phyloP scores from a whole-genome alignment of 2,113 vertebrate species.

The Oreotrochilus melanogaster region DNA sequence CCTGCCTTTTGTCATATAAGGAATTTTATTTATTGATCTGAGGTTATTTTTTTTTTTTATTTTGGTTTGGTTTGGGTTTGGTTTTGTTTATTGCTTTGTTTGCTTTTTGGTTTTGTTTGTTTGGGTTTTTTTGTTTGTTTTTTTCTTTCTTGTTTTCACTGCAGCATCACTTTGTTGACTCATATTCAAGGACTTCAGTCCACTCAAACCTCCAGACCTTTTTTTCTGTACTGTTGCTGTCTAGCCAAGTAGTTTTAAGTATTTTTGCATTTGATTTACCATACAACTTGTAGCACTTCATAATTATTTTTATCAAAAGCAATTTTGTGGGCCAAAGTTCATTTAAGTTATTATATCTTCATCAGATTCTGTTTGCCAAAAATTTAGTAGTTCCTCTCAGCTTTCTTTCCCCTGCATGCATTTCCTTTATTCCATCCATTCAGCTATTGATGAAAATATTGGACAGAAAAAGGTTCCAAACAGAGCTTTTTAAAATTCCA shows the following conservation, averaged over 20 bases:
- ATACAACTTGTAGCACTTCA: not conserved
- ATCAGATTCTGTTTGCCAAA: not conserved
- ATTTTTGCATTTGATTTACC: not conserved
- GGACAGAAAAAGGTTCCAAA: not conserved
- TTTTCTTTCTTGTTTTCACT: not conserved
- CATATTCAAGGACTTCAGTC: not conserved
- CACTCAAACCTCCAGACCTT: not conserved
- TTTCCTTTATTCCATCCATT: not conserved
- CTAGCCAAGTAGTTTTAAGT: not conserved
- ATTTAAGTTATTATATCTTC: not conserved
- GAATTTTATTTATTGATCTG: not conserved
- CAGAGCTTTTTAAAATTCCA: not conserved
- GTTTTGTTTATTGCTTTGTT: too few species aligned
- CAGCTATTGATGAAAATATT: not conserved
- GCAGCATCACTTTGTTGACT: not conserved
- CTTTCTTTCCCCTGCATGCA: not conserved
- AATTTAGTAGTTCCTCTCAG: not conserved
- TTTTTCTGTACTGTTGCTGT: not conserved
- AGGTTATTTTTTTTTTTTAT: not conserved
- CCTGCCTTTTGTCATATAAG: not conserved
- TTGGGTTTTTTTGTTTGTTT: too few species aligned
- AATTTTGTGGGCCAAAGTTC: not conserved
- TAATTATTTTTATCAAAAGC: not conserved
- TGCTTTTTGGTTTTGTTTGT: too few species aligned
- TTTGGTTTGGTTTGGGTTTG: too few species aligned